phyloP scores from a whole-genome alignment of 1,140 invertebrate genomes.

The Drosophila santomea region DNA sequence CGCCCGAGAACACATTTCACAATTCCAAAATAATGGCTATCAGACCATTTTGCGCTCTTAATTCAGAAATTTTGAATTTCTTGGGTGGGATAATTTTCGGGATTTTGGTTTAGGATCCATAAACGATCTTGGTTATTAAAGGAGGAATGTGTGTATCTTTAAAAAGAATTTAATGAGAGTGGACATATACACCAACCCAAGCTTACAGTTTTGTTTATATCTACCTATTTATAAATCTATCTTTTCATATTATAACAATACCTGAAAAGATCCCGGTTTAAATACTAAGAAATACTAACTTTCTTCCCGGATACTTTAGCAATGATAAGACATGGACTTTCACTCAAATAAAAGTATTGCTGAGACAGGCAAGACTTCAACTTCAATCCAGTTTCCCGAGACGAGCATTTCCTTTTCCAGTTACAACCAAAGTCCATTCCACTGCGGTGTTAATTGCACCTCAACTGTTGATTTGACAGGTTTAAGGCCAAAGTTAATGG shows the following conservation, averaged over 20 bases:
- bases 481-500: slow-evolving; percentile 43
- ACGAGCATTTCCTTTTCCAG: slow-evolving; percentile 29
- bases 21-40: slow-evolving; percentile 32
- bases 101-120: background rate
- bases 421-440: slow-evolving; percentile 9
- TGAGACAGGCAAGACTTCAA: slow-evolving; percentile 4
- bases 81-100: background rate
- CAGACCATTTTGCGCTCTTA: background rate
- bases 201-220: too few species aligned
- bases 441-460: slow-evolving; percentile 17
- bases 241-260: background rate
- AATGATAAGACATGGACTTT: slow-evolving; percentile 36
- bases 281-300: background rate
- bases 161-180: too few species aligned
- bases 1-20: slow-evolving; percentile 28
- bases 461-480: slow-evolving; percentile 26
- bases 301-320: slow-evolving; percentile 36
- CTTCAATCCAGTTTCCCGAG: slow-evolving; percentile 45
- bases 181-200: too few species aligned
- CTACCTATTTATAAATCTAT: too few species aligned
- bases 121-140: background rate
- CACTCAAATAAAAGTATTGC: slow-evolving; percentile 24
- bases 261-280: background rate
- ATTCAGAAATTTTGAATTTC: slow-evolving; percentile 3
- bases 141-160: background rate